A percentile compares a stretch with the other conserved stretches of the same genome.
phyloP scores from a whole-genome alignment of 1,140 invertebrate genomes.

The Cryptotermes secundus region DNA sequence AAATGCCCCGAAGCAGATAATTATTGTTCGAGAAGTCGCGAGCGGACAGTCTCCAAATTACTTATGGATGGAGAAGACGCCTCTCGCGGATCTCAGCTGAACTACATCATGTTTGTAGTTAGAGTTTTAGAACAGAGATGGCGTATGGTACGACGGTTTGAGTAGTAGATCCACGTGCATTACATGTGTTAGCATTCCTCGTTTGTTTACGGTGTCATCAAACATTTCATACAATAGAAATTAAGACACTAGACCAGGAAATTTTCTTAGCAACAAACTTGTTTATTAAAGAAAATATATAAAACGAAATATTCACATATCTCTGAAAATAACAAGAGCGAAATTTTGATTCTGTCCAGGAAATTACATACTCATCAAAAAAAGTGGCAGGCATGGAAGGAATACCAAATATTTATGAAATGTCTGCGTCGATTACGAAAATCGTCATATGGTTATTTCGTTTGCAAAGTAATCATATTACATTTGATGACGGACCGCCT shows the following conservation, averaged over 20 bases:
- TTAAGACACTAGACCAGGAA: too few relatives aligned
- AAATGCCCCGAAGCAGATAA: conserved; percentile 32
- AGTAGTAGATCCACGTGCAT: not conserved
- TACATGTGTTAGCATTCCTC: not conserved
- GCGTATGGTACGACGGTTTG: not conserved
- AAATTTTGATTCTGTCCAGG: too few relatives aligned
- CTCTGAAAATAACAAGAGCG: too few relatives aligned
- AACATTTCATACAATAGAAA: too few relatives aligned
- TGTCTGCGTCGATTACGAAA: not conserved
- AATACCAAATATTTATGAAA: not conserved
- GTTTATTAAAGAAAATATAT: too few relatives aligned
- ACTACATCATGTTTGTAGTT: not conserved
- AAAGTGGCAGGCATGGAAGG: not conserved
- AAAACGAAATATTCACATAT: too few relatives aligned
- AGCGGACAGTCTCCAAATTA: conserved; percentile 27
- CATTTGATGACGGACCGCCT: too few relatives aligned
- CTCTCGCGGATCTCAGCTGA: not conserved
- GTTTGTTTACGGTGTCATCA: not conserved
- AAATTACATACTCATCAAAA: not conserved
- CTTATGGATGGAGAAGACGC: not conserved
- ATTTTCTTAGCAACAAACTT: too few relatives aligned
- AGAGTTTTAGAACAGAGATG: not conserved
- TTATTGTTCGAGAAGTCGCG: conserved; percentile 32
- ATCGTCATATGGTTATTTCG: too few relatives aligned
- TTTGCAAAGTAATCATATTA: too few relatives aligned